phyloP scores from a whole-genome alignment of 2,797 vertebrate species.

The Epinephelus awoara region DNA sequence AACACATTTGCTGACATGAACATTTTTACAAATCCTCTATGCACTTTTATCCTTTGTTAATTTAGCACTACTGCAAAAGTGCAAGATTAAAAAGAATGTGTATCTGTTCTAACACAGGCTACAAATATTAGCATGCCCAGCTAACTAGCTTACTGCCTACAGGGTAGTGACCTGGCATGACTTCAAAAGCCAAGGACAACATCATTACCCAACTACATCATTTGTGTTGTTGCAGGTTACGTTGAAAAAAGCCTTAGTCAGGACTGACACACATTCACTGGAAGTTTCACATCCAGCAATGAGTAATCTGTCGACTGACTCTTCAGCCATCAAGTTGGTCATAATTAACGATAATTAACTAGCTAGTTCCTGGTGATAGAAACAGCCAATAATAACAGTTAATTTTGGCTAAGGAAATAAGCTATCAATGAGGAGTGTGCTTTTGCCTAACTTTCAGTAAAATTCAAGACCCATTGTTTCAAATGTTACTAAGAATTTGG shows the following conservation, averaged over 20 bases:
- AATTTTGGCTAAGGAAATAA: too few relatives aligned
- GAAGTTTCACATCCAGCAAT: too few relatives aligned
- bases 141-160: not conserved
- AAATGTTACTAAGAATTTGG: not conserved
- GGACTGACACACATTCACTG: not conserved
- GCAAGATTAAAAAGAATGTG: not conserved
- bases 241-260: not conserved
- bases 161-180: not conserved
- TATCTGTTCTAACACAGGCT: not conserved
- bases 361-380: too few relatives aligned
- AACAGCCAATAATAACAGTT: too few relatives aligned
- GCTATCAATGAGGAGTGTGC: not conserved
- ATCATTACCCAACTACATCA: not conserved
- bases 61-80: not conserved
- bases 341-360: too few relatives aligned
- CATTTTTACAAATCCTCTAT: too few relatives aligned
- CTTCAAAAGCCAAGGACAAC: not conserved
- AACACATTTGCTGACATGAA: not conserved
- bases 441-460: not conserved
- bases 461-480: not conserved
- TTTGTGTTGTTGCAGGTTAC: not conserved
- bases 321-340: too few relatives aligned
- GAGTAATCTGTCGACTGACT: too few relatives aligned
- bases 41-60: not conserved
- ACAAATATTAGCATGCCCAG: not conserved